phyloP scores from a whole-genome alignment of 2,797 vertebrate genomes.

The Apodemus agrarius region DNA sequence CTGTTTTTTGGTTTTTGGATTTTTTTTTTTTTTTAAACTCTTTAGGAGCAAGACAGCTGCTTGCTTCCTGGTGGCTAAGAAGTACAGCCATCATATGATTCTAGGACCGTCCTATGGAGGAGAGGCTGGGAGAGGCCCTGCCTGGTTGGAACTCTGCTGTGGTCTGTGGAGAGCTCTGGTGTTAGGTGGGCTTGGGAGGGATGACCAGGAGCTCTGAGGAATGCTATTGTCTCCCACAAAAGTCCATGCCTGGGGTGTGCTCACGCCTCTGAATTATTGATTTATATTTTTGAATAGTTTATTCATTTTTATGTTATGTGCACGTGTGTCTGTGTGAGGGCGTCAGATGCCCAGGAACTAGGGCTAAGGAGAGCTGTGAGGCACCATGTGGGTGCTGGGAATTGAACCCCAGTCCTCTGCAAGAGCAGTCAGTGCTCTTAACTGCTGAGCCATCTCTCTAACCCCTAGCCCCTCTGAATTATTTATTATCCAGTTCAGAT shows the following conservation, averaged over 20 bases:
- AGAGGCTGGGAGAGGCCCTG: not conserved
- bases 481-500: not conserved
- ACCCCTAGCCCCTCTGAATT: not conserved
- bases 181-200: not conserved
- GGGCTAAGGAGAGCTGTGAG: not conserved
- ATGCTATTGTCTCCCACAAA: not conserved
- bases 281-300: not conserved
- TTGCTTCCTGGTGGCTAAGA: not conserved
- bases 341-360: not conserved
- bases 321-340: not conserved
- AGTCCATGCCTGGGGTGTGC: not conserved
- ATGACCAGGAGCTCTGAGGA: fast-evolving
- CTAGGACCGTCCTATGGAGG: not conserved
- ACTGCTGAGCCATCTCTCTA: not conserved
- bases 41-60: fast-evolving
- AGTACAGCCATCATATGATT: not conserved
- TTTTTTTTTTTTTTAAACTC: not conserved
- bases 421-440: not conserved
- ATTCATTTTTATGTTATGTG: not conserved
- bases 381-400: not conserved
- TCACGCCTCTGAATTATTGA: not conserved
- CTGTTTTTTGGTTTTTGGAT: not conserved
- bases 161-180: not conserved
- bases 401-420: not conserved
- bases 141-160: not conserved